Evolutionary conservation across 2,888 invertebrate genomes (phyloP), one percentile per base, ranked within the genome.

Genomic region (Didymodactylos carnosus): DNA sequence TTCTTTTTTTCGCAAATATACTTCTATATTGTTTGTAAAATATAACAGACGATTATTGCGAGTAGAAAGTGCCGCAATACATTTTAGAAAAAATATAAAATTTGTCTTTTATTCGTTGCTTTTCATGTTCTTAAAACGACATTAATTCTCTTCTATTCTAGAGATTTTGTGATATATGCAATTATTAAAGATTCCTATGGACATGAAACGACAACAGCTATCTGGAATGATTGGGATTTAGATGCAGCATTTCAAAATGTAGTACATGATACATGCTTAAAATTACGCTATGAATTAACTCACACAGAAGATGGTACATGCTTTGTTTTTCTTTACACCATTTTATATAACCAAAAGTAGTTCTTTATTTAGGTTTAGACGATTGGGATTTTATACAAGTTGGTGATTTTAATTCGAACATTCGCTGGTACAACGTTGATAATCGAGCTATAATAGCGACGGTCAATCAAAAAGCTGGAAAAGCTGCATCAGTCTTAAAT

Each of bases 231-330:
- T 81, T 95, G 93, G 92, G 95, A 95, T 83, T 86, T 97, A 83
- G 94, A 94, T 85, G 93, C 94, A 76, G 95, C 95, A 76, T 93
- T 95, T 85, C 87, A 93, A 79, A 89, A 69, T 40, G 88, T 35
- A 11, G 10, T 14, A 62, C 10, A 10, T 2, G 62, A 16, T 35
- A 35, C 62, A 3, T 62, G 35, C 35, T n/a, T 62, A 62, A 35
- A 35, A 62, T 29, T 62, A 29, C 3, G 62, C 35, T 62, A 62
- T 35, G 62, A 62, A 35, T 35, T 62, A 35, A 16, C 53, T 7
- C 53, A 27, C 7, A 27, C 19, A 4, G 53, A 62, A 11, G 53
- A 62, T 6, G 29, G 53, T 62, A 53, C 14, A 13, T 13, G 14
- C 23, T 6, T 7, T 8, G 3, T 23, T 7, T 25, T 49, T 2